A percentile compares a stretch with the other conserved stretches of the same genome.
phyloP scores from a whole-genome alignment of 2,888 invertebrate species.

The Rugalucina vietnamica region DNA sequence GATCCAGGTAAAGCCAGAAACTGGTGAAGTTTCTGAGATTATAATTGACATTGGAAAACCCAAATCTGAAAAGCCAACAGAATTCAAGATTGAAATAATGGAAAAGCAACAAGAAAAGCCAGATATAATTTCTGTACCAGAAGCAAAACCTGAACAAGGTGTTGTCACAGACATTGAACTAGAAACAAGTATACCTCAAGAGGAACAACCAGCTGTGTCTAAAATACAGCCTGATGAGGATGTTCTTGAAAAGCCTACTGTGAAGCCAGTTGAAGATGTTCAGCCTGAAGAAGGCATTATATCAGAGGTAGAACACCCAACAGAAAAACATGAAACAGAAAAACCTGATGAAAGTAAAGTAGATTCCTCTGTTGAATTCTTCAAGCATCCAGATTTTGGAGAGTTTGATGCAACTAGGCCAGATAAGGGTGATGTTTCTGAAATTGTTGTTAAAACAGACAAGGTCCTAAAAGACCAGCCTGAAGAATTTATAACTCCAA shows the following conservation, averaged over 20 bases:
- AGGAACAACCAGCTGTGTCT: slow-evolving; percentile 27
- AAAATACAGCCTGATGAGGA: not conserved
- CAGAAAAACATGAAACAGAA: not conserved
- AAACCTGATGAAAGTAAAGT: slow-evolving; percentile 51
- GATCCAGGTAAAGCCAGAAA: slow-evolving; percentile 32
- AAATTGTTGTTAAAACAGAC: not conserved
- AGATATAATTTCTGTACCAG: slow-evolving; percentile 62
- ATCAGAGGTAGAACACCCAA: not conserved
- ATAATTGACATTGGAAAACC: slow-evolving; percentile 34
- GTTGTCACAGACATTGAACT: slow-evolving; percentile 25
- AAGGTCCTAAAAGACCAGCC: slow-evolving; percentile 21
- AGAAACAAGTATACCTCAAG: slow-evolving; percentile 2
- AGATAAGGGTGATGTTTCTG: slow-evolving; percentile 32
- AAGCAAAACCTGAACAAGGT: slow-evolving; percentile 16
- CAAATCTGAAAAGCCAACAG: slow-evolving; percentile 38
- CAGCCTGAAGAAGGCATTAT: not conserved
- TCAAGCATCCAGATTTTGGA: slow-evolving; percentile 12
- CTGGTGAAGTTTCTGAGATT: not conserved
- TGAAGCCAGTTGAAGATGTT: not conserved
- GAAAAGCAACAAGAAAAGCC: slow-evolving; percentile 55
- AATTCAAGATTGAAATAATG: slow-evolving; percentile 53
- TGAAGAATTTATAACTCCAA: slow-evolving; percentile 49
- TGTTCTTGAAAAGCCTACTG: not conserved
- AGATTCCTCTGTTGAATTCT: slow-evolving; percentile 50
- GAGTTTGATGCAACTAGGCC: slow-evolving; percentile 17